phyloP scores from a whole-genome alignment of 1,140 invertebrate species.

The Polyergus mexicanus region DNA sequence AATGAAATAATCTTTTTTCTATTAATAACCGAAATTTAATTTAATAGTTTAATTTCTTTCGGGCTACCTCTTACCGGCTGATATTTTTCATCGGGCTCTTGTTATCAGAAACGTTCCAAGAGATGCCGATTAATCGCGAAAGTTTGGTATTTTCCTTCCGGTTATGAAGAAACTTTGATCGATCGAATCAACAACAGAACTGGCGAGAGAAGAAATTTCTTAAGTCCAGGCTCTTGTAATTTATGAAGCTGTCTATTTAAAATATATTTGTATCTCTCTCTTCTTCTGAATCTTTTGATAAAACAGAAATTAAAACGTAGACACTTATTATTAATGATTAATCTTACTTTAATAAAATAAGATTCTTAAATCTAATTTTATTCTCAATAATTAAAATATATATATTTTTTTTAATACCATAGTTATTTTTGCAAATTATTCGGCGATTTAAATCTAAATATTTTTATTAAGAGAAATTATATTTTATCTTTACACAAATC shows the following conservation, averaged over 20 bases:
- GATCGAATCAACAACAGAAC: neutral
- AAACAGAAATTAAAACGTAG: neutral
- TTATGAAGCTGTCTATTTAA: slow-evolving; percentile 6
- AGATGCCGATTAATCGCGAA: slow-evolving; percentile 17
- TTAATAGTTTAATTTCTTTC: neutral
- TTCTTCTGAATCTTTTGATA: neutral
- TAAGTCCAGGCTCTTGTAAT: slow-evolving; percentile 14
- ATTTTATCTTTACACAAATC: neutral
- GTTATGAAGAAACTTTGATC: slow-evolving; percentile 27
- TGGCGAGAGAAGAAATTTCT: slow-evolving; percentile 28
- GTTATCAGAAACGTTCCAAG: neutral
- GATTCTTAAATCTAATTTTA: neutral
- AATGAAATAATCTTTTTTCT: too few relatives aligned
- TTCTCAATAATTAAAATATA: too few relatives aligned
- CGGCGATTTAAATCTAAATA: too few relatives aligned
- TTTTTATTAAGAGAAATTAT: slow-evolving; percentile 5
- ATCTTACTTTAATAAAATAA: slow-evolving; percentile 16
- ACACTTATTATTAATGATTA: neutral
- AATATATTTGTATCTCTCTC: neutral
- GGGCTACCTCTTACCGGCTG: neutral
- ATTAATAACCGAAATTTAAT: too few relatives aligned
- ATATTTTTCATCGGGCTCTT: slow-evolving; percentile 2
- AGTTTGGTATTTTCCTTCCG: slow-evolving; percentile 20
- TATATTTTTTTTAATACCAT: neutral
- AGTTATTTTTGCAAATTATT: neutral